A percentile compares a stretch with the other conserved stretches of the same genome.
phyloP scores from a whole-genome alignment of 1,140 invertebrate genomes.

The Gonioctena quinquepunctata region DNA sequence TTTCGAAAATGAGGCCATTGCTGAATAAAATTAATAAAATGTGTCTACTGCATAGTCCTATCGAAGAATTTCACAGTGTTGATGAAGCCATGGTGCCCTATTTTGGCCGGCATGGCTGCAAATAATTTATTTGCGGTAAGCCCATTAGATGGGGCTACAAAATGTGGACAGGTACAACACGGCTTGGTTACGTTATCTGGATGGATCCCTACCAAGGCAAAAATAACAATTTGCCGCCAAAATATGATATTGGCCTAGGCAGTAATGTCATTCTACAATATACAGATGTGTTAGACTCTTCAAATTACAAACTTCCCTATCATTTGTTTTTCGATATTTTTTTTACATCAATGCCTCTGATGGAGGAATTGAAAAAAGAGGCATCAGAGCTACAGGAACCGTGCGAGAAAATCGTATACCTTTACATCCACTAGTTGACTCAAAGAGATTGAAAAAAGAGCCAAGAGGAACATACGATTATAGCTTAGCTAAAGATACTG shows the following conservation, averaged over 20 bases:
- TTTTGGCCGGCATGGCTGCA: constrained; percentile 33
- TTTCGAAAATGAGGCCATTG: constrained; percentile 30
- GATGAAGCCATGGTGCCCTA: constrained; percentile 39
- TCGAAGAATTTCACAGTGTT: constrained; percentile 24
- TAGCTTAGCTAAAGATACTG: constrained; percentile 9
- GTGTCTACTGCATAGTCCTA: neutral
- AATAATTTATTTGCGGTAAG: constrained; percentile 41
- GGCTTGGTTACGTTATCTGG: constrained; percentile 19
- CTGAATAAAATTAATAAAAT: constrained; percentile 17
- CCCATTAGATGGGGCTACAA: constrained; percentile 37
- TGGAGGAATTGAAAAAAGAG: constrained; percentile 26
- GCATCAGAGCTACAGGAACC: constrained; percentile 27
- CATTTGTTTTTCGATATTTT: constrained; percentile 34
- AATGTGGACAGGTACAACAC: constrained; percentile 26
- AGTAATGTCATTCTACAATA: neutral
- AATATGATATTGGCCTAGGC: neutral
- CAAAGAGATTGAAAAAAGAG: constrained; percentile 24
- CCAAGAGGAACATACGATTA: constrained; percentile 8
- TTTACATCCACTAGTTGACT: neutral
- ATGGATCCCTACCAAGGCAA: constrained; percentile 25
- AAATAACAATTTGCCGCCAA: neutral
- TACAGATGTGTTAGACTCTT: neutral
- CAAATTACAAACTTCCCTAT: no score
- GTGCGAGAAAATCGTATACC: constrained; percentile 26
- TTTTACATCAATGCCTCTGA: constrained; percentile 27